A percentile compares a stretch with the other conserved stretches of the same genome.
phyloP scores from a whole-genome alignment of 2,888 invertebrate species.

The Cactoblastis cactorum region DNA sequence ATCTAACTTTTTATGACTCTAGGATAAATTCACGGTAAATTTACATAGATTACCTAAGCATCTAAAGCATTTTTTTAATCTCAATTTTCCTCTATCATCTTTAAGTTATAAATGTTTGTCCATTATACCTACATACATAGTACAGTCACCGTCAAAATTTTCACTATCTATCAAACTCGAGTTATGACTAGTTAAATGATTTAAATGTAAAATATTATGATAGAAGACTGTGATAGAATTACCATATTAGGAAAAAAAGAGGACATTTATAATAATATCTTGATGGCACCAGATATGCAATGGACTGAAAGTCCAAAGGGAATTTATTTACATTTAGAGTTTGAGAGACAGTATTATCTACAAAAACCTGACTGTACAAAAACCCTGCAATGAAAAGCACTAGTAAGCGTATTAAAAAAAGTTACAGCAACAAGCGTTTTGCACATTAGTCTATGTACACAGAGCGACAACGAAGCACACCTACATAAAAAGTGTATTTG shows the following conservation, averaged over 20 bases:
- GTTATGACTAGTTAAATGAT: neutral
- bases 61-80: conserved; percentile 20
- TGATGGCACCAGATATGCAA: neutral
- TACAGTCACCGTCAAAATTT: conserved; percentile 10
- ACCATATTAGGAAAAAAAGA: neutral
- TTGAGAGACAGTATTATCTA: conserved; percentile 11
- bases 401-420: conserved; percentile 30
- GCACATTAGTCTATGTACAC: conserved; percentile 24
- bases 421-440: conserved; percentile 38
- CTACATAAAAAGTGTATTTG: conserved; percentile 33
- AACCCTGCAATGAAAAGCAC: conserved; percentile 28
- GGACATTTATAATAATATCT: neutral
- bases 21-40: conserved; percentile 18
- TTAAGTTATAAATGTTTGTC: conserved; percentile 24
- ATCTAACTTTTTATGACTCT: conserved; percentile 15
- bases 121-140: conserved; percentile 7
- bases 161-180: conserved; percentile 9
- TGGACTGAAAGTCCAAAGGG: neutral
- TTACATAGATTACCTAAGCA: conserved; percentile 27
- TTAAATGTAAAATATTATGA: no score
- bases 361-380: conserved; percentile 11
- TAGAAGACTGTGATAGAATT: no score
- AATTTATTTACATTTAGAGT: neutral
- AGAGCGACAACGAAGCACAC: conserved; percentile 39
- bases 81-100: conserved; percentile 27